Percentiles rank a stretch among this genome's conserved stretches.
phyloP scores from a whole-genome alignment of 2,888 invertebrate genomes.

The Tromatobia lineatoria region DNA sequence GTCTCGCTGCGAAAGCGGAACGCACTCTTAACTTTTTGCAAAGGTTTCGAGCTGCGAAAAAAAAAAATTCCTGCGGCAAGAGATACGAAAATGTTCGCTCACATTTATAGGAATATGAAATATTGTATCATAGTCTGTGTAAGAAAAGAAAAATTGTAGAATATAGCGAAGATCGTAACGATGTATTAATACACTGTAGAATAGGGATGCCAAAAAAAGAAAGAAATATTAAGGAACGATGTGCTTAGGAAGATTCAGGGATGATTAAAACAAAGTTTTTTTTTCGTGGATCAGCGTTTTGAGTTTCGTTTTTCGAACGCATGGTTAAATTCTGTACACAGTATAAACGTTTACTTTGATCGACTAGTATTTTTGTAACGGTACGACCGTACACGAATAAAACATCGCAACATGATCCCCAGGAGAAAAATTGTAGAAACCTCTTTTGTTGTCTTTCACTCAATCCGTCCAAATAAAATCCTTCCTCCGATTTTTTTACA shows the following conservation, averaged over 20 bases:
- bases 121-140: conserved; percentile 60
- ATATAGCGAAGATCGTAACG: conserved; percentile 33
- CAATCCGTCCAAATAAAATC: conserved; percentile 35
- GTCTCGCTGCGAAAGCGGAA: neutral
- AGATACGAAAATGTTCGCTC: conserved; percentile 41
- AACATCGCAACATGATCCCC: conserved; percentile 43
- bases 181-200: conserved; percentile 35
- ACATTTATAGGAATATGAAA: conserved; percentile 52
- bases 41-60: neutral
- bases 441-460: conserved; percentile 23
- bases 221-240: neutral
- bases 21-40: neutral
- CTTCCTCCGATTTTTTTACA: neutral
- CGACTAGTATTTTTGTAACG: conserved; percentile 75
- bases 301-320: conserved; percentile 34
- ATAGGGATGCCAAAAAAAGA: conserved; percentile 18
- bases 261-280: neutral
- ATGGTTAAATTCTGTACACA: conserved; percentile 69
- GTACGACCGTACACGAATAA: conserved; percentile 67
- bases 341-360: conserved; percentile 62
- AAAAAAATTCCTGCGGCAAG: conserved; percentile 9
- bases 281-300: conserved; percentile 29
- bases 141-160: conserved; percentile 57
- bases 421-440: conserved; percentile 33
- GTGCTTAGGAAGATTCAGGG: conserved; percentile 20